Conservation (phyloP, 2,888 invertebrate species). For the Trichopoda pennipes region DNA sequence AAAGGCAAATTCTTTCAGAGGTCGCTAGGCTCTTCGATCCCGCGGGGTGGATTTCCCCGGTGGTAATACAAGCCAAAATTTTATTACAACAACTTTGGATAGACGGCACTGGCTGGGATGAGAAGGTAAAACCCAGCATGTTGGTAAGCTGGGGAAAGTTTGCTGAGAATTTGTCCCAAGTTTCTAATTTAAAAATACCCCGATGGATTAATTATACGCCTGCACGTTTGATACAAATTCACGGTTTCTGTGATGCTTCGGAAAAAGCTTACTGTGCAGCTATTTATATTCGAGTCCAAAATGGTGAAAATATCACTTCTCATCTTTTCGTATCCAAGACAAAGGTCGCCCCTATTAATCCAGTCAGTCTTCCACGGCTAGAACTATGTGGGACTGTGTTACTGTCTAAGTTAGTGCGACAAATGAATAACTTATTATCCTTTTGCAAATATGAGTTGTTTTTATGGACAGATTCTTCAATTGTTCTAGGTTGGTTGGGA, state of each 20-base stretch:
- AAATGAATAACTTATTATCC: neutral
- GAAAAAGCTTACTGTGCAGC: no score
- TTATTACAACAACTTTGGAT: slow-evolving; percentile 11
- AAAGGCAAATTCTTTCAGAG: neutral
- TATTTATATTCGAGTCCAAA: no score
- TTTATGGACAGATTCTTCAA: no score
- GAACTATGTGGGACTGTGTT: neutral
- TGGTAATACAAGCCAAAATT: neutral
- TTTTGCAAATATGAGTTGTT: neutral
- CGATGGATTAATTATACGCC: no score
- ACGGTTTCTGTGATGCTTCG: no score
- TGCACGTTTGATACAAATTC: no score
- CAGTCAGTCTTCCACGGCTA: neutral
- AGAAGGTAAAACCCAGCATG: neutral
- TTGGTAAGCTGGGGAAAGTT: neutral
- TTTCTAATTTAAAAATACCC: no score
- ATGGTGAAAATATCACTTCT: neutral
- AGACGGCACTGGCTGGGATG: neutral
- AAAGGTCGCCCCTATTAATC: neutral
- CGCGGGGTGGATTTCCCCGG: neutral
- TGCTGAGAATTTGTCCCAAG: neutral
- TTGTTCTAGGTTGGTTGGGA: neutral
- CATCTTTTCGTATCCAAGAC: neutral
- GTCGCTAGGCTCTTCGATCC: neutral
- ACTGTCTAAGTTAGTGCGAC: neutral